Percentiles rank a stretch among this genome's conserved stretches.
Evolutionary conservation across 1,140 invertebrate species (phyloP).

Genomic region (Danaus plexippus): DNA sequence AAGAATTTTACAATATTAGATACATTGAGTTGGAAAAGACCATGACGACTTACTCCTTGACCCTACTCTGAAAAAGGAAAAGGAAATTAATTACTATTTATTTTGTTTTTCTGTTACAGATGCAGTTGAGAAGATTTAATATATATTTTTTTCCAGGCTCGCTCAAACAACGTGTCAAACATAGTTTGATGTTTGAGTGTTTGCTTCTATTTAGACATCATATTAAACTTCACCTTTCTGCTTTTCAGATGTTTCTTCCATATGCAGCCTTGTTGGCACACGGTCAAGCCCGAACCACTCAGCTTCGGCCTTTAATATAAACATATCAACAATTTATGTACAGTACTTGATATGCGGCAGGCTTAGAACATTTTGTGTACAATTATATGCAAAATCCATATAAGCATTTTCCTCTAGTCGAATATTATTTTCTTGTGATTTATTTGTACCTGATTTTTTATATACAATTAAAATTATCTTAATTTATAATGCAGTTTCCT

Average conservation of each 20-base stretch:
- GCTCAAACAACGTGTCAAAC: constrained; percentile 44
- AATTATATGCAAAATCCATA: too few relatives aligned
- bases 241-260: constrained; percentile 70
- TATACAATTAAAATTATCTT: too few relatives aligned
- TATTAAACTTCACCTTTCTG: constrained; percentile 68
- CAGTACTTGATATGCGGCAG: constrained; percentile 27
- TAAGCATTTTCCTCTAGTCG: too few relatives aligned
- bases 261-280: constrained; percentile 71
- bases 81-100: constrained; percentile 49
- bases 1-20: constrained; percentile 17
- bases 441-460: too few relatives aligned
- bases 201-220: constrained; percentile 38
- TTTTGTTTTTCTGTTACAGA: constrained; percentile 67
- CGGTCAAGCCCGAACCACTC: constrained; percentile 72
- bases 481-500: too few relatives aligned
- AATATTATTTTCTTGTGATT: too few relatives aligned
- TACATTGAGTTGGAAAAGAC: constrained; percentile 16
- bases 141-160: constrained; percentile 47
- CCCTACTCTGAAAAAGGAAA: constrained; percentile 56
- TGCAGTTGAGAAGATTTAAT: constrained; percentile 62
- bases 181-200: constrained; percentile 55
- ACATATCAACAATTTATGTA: constrained; percentile 51
- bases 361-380: not conserved
- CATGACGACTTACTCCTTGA: constrained; percentile 26
- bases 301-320: constrained; percentile 71